phyloP scores from a whole-genome alignment of 2,113 vertebrate genomes.

The Macquaria australasica region DNA sequence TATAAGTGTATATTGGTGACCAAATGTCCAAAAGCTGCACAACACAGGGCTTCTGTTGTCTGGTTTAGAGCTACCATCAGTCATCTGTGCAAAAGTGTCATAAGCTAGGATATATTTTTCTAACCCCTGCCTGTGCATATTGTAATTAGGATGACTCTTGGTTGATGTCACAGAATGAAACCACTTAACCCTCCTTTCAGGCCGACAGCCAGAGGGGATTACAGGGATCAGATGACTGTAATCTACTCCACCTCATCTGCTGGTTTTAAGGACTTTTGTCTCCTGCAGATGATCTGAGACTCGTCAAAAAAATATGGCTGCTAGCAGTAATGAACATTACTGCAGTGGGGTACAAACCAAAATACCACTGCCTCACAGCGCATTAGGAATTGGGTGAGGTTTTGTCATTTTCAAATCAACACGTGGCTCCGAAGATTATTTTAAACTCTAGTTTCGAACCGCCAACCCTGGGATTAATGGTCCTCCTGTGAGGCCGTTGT shows the following conservation, averaged over 20 bases:
- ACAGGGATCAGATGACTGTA: constrained; percentile 74
- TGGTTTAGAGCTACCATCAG: neutral
- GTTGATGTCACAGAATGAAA: constrained; percentile 73
- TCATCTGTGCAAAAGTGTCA: constrained; percentile 29
- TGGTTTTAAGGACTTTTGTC: constrained; percentile 13
- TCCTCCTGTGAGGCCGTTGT: neutral
- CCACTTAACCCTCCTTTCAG: constrained; percentile 75
- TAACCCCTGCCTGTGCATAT: constrained; percentile 15
- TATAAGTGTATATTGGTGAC: neutral
- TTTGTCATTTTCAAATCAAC: neutral
- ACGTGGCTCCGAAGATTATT: neutral
- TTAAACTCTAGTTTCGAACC: neutral
- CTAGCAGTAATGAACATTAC: neutral
- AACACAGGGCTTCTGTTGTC: neutral
- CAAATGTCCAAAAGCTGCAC: neutral
- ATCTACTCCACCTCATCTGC: constrained; percentile 54
- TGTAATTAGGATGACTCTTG: constrained; percentile 58
- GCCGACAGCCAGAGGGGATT: constrained; percentile 61
- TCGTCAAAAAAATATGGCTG: neutral
- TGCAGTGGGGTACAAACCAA: neutral
- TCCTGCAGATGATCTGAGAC: constrained; percentile 21
- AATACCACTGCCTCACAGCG: neutral
- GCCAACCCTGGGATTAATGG: too few relatives aligned
- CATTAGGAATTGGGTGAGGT: neutral
- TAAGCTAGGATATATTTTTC: constrained; percentile 22